Conservation (phyloP, 2,797 vertebrate genomes). For the Parambassis ranga region DNA sequence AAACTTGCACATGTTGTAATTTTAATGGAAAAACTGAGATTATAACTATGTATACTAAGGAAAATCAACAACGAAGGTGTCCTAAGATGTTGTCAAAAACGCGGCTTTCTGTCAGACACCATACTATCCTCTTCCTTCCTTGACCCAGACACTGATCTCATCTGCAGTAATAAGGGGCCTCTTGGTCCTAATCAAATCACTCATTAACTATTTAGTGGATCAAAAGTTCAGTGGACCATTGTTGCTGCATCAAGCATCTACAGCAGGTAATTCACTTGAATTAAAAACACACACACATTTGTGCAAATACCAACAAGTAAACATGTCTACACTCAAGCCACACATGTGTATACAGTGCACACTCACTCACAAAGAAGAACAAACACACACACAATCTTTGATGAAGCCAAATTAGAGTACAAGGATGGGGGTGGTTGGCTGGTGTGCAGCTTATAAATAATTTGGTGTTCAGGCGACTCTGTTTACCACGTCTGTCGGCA, state of each 20-base stretch:
- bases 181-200: constrained; percentile 90
- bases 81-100: constrained; percentile 24
- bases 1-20: background rate
- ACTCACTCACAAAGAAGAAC: constrained; percentile 21
- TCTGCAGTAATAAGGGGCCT: constrained; percentile 77
- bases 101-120: constrained; percentile 22
- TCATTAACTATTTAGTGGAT: constrained; percentile 97
- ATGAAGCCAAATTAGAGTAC: constrained; percentile 89
- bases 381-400: constrained; percentile 51
- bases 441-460: constrained; percentile 90
- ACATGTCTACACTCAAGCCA: constrained; percentile 13
- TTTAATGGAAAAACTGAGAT: no score
- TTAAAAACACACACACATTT: constrained; percentile 28
- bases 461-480: constrained; percentile 87
- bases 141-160: constrained; percentile 88
- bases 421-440: constrained; percentile 76
- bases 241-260: constrained; percentile 82
- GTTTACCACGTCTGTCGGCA: constrained; percentile 84
- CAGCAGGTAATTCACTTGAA: constrained; percentile 27
- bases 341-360: constrained; percentile 14
- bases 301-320: constrained; percentile 18
- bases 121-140: constrained; percentile 58
- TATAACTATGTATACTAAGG: background rate
- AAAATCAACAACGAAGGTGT: background rate
- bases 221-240: constrained; percentile 90